A percentile compares a stretch with the other conserved stretches of the same genome.
Conservation (phyloP, 2,113 vertebrate genomes). For the Clarias magur region DNA sequence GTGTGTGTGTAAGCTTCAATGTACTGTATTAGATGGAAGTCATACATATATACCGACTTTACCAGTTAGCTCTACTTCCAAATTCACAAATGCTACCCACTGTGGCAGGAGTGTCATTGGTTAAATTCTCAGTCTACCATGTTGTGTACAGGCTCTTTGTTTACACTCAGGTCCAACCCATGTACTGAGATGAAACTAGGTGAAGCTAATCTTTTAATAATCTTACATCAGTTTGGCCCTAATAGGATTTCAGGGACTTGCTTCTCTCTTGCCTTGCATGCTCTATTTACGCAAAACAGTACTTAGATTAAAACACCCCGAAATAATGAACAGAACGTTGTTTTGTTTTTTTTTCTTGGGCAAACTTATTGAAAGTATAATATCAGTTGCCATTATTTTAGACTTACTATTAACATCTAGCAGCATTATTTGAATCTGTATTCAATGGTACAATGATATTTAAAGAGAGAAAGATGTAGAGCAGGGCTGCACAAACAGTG, state of each 20-base stretch:
- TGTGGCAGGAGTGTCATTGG: conserved; percentile 32
- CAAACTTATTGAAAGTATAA: conserved; percentile 22
- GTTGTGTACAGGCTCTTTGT: conserved; percentile 63
- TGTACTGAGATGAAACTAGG: conserved; percentile 65
- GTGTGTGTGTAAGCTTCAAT: too few relatives aligned
- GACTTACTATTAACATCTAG: background rate
- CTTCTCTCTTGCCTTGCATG: conserved; percentile 30
- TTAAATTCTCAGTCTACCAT: conserved; percentile 45
- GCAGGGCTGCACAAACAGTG: background rate
- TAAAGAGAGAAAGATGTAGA: background rate
- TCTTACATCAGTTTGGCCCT: conserved; percentile 63
- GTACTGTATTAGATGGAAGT: too few relatives aligned
- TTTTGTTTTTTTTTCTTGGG: background rate
- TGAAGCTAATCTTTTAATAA: conserved; percentile 78
- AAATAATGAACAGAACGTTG: conserved; percentile 11
- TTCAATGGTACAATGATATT: background rate
- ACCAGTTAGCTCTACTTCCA: background rate
- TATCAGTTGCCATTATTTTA: background rate
- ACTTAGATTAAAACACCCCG: conserved; percentile 25
- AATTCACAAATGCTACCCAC: background rate
- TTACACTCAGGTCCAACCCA: conserved; percentile 62
- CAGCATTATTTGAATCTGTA: background rate
- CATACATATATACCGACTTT: background rate
- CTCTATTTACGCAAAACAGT: conserved; percentile 29
- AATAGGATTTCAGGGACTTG: conserved; percentile 59